These are phyloP conservation scores for Eidolon helvum DNA, from an alignment of 2,113 vertebrate genomes.

Conservation along the genomic window DNA sequence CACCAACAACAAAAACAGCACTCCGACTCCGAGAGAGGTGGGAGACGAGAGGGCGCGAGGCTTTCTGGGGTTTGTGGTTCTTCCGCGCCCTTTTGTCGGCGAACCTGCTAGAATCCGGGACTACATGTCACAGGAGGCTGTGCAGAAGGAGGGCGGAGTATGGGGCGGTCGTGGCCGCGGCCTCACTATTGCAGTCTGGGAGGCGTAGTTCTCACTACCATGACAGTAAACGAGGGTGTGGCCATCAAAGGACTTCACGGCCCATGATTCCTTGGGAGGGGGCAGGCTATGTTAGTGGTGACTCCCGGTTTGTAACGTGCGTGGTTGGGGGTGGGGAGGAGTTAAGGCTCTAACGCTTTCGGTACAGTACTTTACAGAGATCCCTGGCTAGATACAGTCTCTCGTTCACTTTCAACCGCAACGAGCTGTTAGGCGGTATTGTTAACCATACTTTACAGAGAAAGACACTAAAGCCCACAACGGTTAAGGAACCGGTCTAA, in stretches of 20 bases:
- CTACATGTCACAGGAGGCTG: constrained; percentile 56
- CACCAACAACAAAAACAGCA: constrained; percentile 83
- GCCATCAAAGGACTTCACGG: constrained; percentile 51
- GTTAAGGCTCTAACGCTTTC: not conserved
- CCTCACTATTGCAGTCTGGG: constrained; percentile 46
- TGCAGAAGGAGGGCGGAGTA: constrained; percentile 11
- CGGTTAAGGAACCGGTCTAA: not conserved
- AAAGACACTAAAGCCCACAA: not conserved
- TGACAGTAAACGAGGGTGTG: not conserved
- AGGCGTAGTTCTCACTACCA: constrained; percentile 49
- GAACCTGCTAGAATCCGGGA: fast-evolving
- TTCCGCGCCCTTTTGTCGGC: fast-evolving
- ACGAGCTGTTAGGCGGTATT: not conserved
- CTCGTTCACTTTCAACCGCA: not conserved
- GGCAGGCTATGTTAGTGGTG: not conserved
- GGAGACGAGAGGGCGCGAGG: constrained; percentile 37
- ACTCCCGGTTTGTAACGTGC: not conserved
- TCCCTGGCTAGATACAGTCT: fast-evolving
- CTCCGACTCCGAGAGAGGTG: constrained; percentile 64
- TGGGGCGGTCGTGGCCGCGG: not conserved
- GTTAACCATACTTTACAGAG: not conserved
- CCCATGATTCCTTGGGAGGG: constrained; percentile 60
- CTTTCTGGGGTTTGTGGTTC: constrained; percentile 78
- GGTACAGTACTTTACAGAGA: not conserved
- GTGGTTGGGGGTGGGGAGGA: not conserved